A percentile compares a stretch with the other conserved stretches of the same genome.
Conservation (phyloP, 2,113 vertebrate species). For the Halcyon malimbica region DNA sequence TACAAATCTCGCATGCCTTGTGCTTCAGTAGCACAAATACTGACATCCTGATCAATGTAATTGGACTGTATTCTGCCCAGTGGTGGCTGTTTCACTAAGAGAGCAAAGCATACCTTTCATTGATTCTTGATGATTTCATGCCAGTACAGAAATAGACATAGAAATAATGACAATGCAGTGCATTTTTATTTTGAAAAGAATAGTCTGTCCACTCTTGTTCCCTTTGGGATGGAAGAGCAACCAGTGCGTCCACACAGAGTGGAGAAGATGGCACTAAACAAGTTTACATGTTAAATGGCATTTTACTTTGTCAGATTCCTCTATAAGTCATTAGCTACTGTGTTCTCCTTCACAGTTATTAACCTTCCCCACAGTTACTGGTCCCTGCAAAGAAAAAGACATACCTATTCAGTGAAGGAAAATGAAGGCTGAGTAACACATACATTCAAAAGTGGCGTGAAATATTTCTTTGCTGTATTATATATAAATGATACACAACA, state of each 20-base stretch:
- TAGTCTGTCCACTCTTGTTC: background rate
- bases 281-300: background rate
- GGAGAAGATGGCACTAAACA: background rate
- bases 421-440: background rate
- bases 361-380: background rate
- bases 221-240: background rate
- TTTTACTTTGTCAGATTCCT: slow-evolving; percentile 30
- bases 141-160: background rate
- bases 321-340: background rate
- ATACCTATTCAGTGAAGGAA: background rate
- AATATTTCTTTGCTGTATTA: background rate
- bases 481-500: background rate
- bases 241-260: background rate
- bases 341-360: background rate
- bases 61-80: background rate
- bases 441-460: background rate
- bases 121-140: slow-evolving; percentile 20
- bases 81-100: background rate
- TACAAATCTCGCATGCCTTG: background rate
- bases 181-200: slow-evolving; percentile 37
- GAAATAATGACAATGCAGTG: background rate
- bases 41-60: slow-evolving; percentile 37
- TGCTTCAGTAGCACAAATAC: background rate
- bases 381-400: background rate
- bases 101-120: background rate